Base-by-base conservation (phyloP, 2,113 vertebrate species). In the Orcinus orca region DNA sequence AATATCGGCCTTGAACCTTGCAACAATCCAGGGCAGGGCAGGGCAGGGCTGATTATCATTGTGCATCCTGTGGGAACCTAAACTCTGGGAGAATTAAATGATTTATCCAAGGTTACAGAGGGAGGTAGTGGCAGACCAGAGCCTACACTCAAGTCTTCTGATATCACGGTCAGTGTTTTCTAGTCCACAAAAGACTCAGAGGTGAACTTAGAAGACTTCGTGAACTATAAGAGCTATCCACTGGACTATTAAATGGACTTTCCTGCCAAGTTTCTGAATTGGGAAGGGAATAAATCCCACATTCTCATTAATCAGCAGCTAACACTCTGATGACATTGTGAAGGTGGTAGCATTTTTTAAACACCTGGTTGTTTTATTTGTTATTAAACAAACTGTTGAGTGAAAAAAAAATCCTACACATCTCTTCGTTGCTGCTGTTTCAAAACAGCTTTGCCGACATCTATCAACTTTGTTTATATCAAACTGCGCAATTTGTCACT, bases 351-450 rank as follows among this genome's bases (percentile, higher is more conserved):
- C 18, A n/a, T 62, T 93, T 95, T 68, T 73, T 21, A 95, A 96
- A 97, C 89, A 97, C 95, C 97, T 97, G 92, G 73, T 92, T 93
- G 88, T 89, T 97, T 86, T 88, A 91, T 96, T 98, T 98, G 97
- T 97, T 97, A 95, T 95, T 93, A 98, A 97, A 97, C 94, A 97
- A 93, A 97, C 86, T 89, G 73, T 84, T 80, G 91, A 94, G 63
- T 85, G 81, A 47, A 62, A 55, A 17, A 29, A 92, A 47, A 68
- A 15, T 6, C 20, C 92, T 60, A 95, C 93, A 88, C 85, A 91
- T 90, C 73, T 85, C 86, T 65, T 79, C 63, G 2, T 47, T 38
- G 74, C 80, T 89, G 87, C 95, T 95, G 92, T 97, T 97, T 96
- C 90, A 96, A 97, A 95, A 97, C 97, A 95, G 96, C 73, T 97